Evolutionary conservation across 2,113 vertebrate genomes (phyloP), one percentile per base, ranked within the genome.

Genomic region (Pangasianodon hypophthalmus): DNA sequence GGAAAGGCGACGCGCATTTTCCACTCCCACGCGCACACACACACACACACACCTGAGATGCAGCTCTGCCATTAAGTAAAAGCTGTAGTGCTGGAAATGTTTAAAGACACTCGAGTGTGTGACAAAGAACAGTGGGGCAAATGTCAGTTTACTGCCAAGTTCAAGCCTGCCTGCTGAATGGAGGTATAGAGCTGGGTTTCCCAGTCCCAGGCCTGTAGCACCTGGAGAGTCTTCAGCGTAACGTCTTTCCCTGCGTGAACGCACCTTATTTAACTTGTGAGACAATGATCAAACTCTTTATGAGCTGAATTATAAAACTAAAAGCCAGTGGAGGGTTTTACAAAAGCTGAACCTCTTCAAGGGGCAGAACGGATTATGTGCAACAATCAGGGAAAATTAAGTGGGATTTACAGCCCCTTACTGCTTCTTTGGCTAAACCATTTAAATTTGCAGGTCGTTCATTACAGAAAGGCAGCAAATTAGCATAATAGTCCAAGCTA

Each of bases 211-310:
- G 5, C 64, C 64, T 37, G n/a, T 19, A 85, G 60, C 84, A n/a
- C 84, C 44, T 62, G 83, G 26, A 85, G 58, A 10, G 84, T 26
- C 77, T 13, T 18, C 29, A 11, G 46, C 0, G 18, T 41, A 73
- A 58, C 5, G 21, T 24, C 19, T 54, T 48, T 77, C 21, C 19
- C 21, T n/a, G 48, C 41, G 21, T 58, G 89, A 32, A 91, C 91
- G 85, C 67, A 75, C 75, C 77, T 86, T 90, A 89, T 92, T 92
- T 73, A 46, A 85, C 77, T n/a, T 87, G n/a, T 48, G 41, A 48
- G 60, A 67, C 48, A 48, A 71, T 14, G 1, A 73, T 73, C 67
- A 56, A 73, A 54, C 52, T 16, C 11, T 54, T 41, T 29, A 29
- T 29, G 71, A 75, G 52, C n/a, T 26, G 64, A 9, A 24, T 87